These are phyloP conservation scores for Psittacula cyanocephala DNA, from an alignment of 2,113 vertebrate genomes.

Conservation along the genomic window DNA sequence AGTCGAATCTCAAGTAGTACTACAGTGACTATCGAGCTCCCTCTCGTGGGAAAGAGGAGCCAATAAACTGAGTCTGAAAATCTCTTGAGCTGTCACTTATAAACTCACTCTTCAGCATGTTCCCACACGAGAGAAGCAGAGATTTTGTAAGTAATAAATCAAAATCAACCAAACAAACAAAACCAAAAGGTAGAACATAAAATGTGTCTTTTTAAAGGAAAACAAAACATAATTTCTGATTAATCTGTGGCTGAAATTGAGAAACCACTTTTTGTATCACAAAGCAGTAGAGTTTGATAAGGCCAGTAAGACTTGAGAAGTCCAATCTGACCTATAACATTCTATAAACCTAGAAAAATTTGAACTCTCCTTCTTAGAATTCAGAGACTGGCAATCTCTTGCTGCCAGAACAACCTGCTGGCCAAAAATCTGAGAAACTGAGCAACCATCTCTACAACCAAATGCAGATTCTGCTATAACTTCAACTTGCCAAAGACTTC, in stretches of 20 bases:
- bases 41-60: neutral
- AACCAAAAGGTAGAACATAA: neutral
- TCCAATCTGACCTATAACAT: neutral
- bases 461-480: neutral
- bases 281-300: neutral
- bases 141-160: neutral
- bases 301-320: neutral
- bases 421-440: neutral
- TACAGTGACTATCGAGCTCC: neutral
- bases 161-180: neutral
- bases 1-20: accelerated
- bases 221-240: neutral
- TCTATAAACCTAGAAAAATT: neutral
- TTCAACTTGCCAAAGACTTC: neutral
- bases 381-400: neutral
- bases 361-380: neutral
- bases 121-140: neutral
- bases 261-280: neutral
- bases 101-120: neutral
- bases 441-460: neutral
- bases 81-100: too few species aligned
- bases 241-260: neutral
- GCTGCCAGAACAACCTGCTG: neutral
- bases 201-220: neutral
- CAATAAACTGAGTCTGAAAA: too few species aligned